Evolutionary conservation across 2,888 invertebrate species (phyloP).

Genomic region (Drosophila anomelani): DNA sequence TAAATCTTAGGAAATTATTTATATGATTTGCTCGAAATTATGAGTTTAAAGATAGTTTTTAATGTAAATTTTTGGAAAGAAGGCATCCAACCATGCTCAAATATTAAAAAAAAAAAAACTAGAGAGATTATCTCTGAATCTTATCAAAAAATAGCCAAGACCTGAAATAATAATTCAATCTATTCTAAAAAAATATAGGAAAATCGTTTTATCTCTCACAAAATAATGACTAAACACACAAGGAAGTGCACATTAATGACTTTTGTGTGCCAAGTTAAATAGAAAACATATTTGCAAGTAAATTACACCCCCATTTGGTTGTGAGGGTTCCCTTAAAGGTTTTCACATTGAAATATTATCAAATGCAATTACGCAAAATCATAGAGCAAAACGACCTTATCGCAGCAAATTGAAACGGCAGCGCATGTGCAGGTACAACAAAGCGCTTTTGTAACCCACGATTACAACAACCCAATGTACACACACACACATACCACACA

Average conservation of each 20-base stretch:
- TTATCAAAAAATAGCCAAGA: not conserved
- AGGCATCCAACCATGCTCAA: not conserved
- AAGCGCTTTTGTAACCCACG: conserved; percentile 71
- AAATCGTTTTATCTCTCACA: not conserved
- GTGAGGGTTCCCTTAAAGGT: conserved; percentile 21
- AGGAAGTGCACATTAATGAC: conserved; percentile 6
- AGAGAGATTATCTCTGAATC: not conserved
- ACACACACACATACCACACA: not conserved
- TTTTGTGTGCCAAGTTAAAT: not conserved
- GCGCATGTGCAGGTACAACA: conserved; percentile 54
- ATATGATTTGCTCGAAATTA: no score
- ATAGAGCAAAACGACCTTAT: conserved; percentile 79
- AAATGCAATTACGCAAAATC: conserved; percentile 76
- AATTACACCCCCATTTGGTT: conserved; percentile 17
- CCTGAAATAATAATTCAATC: not conserved
- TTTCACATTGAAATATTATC: conserved; percentile 70
- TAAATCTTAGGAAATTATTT: not conserved
- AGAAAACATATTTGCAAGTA: not conserved
- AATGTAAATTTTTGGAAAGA: not conserved
- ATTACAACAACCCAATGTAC: conserved; percentile 56
- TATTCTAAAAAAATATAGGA: not conserved
- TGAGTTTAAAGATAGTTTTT: not conserved
- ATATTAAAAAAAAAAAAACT: not conserved
- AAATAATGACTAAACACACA: not conserved
- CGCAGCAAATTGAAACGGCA: conserved; percentile 65